Conservation (phyloP, 2,888 invertebrate species). For the Neocrepidodera transversa region DNA sequence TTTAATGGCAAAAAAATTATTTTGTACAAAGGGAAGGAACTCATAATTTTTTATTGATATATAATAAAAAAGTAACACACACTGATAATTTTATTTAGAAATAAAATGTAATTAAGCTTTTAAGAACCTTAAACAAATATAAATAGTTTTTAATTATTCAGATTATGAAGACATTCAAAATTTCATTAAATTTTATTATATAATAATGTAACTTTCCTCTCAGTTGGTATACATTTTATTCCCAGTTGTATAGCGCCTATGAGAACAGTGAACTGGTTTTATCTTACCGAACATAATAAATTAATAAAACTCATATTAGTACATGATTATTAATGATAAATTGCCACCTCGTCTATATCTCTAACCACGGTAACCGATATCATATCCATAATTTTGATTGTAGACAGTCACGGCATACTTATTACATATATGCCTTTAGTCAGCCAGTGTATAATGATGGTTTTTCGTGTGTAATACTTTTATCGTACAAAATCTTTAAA, state of each 20-base stretch:
- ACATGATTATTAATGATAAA: conserved; percentile 27
- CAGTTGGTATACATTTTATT: conserved; percentile 13
- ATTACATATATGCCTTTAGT: conserved; percentile 19
- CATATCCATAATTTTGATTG: conserved; percentile 25
- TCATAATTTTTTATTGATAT: too few relatives aligned
- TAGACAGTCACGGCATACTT: conserved; percentile 23
- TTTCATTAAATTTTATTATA: conserved; percentile 10
- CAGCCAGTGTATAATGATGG: conserved; percentile 20
- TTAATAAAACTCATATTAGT: conserved; percentile 26
- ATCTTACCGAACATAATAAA: conserved; percentile 24
- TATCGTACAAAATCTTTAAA: conserved; percentile 4
- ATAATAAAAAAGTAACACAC: too few relatives aligned
- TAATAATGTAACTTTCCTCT: conserved; percentile 12
- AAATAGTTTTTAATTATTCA: conserved; percentile 9
- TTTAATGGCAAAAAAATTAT: too few relatives aligned
- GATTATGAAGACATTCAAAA: conserved; percentile 2
- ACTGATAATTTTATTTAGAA: too few relatives aligned
- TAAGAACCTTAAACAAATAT: too few relatives aligned
- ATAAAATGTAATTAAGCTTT: too few relatives aligned
- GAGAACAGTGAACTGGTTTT: conserved; percentile 25
- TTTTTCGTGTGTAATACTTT: conserved; percentile 9
- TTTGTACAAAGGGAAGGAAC: too few relatives aligned
- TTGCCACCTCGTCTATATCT: conserved; percentile 19
- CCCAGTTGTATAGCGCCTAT: conserved; percentile 2
- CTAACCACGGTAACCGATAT: conserved; percentile 22